phyloP scores from a whole-genome alignment of 2,888 invertebrate species.

The Volucella zonaria region DNA sequence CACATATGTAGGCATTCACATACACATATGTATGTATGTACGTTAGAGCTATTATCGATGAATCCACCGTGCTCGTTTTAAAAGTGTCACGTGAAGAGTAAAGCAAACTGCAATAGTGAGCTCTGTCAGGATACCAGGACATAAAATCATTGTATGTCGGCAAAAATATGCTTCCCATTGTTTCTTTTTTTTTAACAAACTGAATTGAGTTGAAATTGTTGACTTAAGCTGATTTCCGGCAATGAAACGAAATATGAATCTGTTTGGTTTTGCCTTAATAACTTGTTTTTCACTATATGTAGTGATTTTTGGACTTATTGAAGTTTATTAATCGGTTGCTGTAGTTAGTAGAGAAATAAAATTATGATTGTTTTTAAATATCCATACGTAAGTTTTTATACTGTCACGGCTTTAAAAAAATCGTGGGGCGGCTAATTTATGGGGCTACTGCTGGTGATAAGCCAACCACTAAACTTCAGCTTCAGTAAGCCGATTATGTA shows the following conservation, averaged over 20 bases:
- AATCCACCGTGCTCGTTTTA: slow-evolving; percentile 18
- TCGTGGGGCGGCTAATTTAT: no score
- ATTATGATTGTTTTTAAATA: slow-evolving; percentile 1
- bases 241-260: slow-evolving; percentile 58
- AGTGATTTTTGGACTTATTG: slow-evolving; percentile 17
- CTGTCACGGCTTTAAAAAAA: no score
- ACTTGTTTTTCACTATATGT: slow-evolving; percentile 29
- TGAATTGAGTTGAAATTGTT: slow-evolving; percentile 60
- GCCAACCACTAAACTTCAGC: no score
- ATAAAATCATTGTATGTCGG: slow-evolving; percentile 31
- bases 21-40: background rate
- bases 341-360: slow-evolving; percentile 3
- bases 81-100: background rate
- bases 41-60: background rate
- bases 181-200: slow-evolving; percentile 23
- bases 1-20: background rate
- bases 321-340: slow-evolving; percentile 20
- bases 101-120: slow-evolving; percentile 24
- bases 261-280: slow-evolving; percentile 51
- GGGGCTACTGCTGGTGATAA: no score
- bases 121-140: slow-evolving; percentile 18
- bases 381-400: no score
- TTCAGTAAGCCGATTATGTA: no score
- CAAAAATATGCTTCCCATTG: slow-evolving; percentile 37
- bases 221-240: slow-evolving; percentile 63